Evolutionary conservation across 2,113 vertebrate species (phyloP).

Genomic region (Phyllopteryx taeniolatus): DNA sequence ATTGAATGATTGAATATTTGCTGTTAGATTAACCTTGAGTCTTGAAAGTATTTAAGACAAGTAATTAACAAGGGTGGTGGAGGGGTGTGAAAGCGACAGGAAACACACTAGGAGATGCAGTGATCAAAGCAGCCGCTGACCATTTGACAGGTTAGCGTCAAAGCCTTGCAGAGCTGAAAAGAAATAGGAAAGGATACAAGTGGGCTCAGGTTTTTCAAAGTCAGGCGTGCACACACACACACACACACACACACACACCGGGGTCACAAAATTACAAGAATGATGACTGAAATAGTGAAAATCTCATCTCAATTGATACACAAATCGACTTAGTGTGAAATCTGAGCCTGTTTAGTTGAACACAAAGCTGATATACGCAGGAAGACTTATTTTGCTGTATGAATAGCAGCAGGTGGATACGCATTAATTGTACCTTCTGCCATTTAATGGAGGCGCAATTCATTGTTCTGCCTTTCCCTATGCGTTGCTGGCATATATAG

Average conservation of each 20-base stretch:
- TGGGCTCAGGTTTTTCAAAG: slow-evolving; percentile 38
- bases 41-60: slow-evolving; percentile 8
- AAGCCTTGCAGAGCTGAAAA: slow-evolving; percentile 14
- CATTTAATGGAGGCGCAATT: no score
- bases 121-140: slow-evolving; percentile 56
- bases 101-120: slow-evolving; percentile 25
- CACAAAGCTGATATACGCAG: no score
- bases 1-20: not conserved
- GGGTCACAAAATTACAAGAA: not conserved
- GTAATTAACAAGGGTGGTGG: slow-evolving; percentile 14
- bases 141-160: slow-evolving; percentile 55
- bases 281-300: not conserved
- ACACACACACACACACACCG: not conserved
- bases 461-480: no score
- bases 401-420: no score
- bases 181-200: slow-evolving; percentile 10
- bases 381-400: no score
- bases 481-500: no score
- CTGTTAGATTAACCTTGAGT: slow-evolving; percentile 37
- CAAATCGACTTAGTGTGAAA: not conserved
- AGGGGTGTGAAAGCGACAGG: slow-evolving; percentile 53
- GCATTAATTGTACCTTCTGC: no score
- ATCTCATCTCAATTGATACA: not conserved
- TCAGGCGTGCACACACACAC: not conserved
- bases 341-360: no score